Conservation (phyloP, 1,140 invertebrate genomes). For the Drosophila funebris region DNA sequence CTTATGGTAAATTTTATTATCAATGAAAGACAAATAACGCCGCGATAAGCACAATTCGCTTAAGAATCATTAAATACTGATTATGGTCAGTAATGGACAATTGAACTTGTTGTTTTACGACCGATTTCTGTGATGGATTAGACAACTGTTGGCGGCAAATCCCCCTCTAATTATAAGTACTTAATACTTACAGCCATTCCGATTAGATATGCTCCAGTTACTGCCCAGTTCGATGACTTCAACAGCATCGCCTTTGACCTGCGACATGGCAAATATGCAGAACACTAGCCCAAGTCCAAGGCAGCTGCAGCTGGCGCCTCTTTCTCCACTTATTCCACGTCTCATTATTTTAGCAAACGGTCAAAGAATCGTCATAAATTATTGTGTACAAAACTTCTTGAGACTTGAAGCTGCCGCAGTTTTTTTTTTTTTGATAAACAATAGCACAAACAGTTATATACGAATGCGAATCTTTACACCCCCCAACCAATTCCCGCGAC, state of each 20-base stretch:
- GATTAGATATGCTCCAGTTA: constrained; percentile 69
- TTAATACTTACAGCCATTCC: constrained; percentile 68
- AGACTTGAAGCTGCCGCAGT: not conserved
- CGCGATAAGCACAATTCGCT: not conserved
- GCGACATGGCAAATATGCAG: constrained; percentile 2
- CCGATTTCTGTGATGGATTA: constrained; percentile 10
- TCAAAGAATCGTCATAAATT: constrained; percentile 11
- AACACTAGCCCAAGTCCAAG: constrained; percentile 30
- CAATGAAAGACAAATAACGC: not conserved
- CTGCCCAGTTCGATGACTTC: constrained; percentile 59
- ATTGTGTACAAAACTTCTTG: constrained; percentile 36
- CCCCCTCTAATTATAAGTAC: not conserved
- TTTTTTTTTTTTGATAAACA: constrained; percentile 17
- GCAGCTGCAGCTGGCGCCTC: constrained; percentile 2
- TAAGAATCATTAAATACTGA: constrained; percentile 20
- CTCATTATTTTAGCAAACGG: constrained; percentile 21
- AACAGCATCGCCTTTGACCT: constrained; percentile 52
- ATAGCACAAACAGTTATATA: constrained; percentile 11
- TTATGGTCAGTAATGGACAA: constrained; percentile 24
- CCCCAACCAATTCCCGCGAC: not conserved
- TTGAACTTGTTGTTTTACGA: constrained; percentile 37
- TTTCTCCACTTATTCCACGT: not conserved
- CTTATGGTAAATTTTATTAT: not conserved
- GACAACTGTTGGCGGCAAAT: not conserved
- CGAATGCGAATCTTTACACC: not conserved